phyloP scores from a whole-genome alignment of 2,797 vertebrate species.

The Distichodus sexfasciatus region DNA sequence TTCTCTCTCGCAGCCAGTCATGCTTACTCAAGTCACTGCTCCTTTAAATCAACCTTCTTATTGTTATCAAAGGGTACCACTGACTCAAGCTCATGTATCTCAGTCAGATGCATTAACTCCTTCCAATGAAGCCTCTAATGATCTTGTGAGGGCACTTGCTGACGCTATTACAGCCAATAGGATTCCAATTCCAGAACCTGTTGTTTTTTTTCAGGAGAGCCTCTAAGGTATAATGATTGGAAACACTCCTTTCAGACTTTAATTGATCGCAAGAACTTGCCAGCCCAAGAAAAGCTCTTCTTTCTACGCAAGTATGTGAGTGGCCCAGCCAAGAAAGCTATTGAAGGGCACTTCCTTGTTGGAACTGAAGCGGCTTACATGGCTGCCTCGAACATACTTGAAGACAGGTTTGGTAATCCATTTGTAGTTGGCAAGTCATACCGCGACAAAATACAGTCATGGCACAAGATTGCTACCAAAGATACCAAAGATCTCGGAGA shows the following conservation, averaged over 20 bases:
- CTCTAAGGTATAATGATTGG: conserved; percentile 38
- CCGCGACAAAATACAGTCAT: conserved; percentile 32
- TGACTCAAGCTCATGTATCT: background rate
- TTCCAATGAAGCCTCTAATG: conserved; percentile 10
- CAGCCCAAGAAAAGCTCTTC: conserved; percentile 35
- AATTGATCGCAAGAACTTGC: conserved; percentile 44
- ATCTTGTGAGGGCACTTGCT: conserved; percentile 19
- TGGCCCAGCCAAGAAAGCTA: conserved; percentile 33
- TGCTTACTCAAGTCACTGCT: too few species aligned
- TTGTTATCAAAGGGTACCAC: background rate
- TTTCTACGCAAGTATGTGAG: conserved; percentile 20
- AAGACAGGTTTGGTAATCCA: conserved; percentile 34
- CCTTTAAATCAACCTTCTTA: too few species aligned
- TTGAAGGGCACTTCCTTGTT: conserved; percentile 33
- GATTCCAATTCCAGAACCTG: conserved; percentile 28
- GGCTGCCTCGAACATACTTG: conserved; percentile 39
- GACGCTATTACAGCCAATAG: conserved; percentile 29
- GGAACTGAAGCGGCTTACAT: conserved; percentile 33
- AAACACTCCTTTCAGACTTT: conserved; percentile 39
- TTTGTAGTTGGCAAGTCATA: conserved; percentile 42
- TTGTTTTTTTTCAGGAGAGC: conserved; percentile 7
- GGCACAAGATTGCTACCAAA: conserved; percentile 41
- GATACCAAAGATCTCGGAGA: conserved; percentile 28
- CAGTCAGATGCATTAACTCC: background rate
- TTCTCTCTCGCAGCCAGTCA: too few species aligned